Evolutionary conservation across 2,888 invertebrate species (phyloP).

Genomic region (Drosophila imparisetae): DNA sequence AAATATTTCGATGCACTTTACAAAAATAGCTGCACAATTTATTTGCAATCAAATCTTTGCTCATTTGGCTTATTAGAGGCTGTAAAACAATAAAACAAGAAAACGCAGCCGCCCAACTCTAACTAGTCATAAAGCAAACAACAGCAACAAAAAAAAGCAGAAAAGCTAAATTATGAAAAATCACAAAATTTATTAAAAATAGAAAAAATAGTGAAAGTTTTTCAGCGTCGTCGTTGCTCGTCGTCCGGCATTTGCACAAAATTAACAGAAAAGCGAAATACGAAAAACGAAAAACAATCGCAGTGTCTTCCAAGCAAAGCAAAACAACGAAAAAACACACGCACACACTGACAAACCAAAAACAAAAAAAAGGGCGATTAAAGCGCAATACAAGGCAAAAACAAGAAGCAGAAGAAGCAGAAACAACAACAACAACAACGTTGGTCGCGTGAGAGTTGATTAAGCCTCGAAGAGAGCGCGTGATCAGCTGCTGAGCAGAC

Average conservation of each 20-base stretch:
- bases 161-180: slow-evolving; percentile 75
- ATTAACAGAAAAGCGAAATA: slow-evolving; percentile 73
- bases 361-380: slow-evolving; percentile 1
- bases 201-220: slow-evolving; percentile 77
- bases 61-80: slow-evolving; percentile 61
- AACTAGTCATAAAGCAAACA: neutral
- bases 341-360: neutral
- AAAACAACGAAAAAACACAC: slow-evolving; percentile 22
- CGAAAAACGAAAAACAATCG: slow-evolving; percentile 61
- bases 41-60: slow-evolving; percentile 64
- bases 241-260: slow-evolving; percentile 69
- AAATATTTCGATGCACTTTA: slow-evolving; percentile 32
- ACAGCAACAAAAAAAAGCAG: slow-evolving; percentile 25
- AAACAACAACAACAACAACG: slow-evolving; percentile 12
- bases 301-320: slow-evolving; percentile 37
- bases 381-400: slow-evolving; percentile 24
- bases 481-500: slow-evolving; percentile 30
- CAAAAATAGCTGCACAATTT: slow-evolving; percentile 47
- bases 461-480: slow-evolving; percentile 10
- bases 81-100: slow-evolving; percentile 38
- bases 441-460: slow-evolving; percentile 27
- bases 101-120: slow-evolving; percentile 49
- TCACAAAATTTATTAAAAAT: slow-evolving; percentile 79
- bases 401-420: slow-evolving; percentile 22
- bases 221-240: slow-evolving; percentile 39